Conservation (phyloP, 2,888 invertebrate genomes). For the Siphlonurus alternatus region DNA sequence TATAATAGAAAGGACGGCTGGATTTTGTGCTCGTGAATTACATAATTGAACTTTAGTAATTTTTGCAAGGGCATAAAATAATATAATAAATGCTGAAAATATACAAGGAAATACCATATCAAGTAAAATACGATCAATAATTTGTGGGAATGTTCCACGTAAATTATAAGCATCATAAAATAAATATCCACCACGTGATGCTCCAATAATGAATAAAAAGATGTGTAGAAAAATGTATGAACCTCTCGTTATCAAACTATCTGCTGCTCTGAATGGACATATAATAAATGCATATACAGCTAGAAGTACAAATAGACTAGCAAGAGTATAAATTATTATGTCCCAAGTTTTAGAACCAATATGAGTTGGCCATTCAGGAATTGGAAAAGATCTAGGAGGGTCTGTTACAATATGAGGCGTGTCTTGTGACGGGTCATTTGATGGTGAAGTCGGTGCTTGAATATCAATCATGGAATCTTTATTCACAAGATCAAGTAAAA, state of each 20-base stretch:
- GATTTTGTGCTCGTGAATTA: neutral
- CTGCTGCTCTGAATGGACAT: neutral
- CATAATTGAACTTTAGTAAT: neutral
- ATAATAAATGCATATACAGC: neutral
- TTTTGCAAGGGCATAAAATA: neutral
- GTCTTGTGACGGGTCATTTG: neutral
- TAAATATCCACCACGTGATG: neutral
- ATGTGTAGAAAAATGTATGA: neutral
- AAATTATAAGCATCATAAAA: neutral
- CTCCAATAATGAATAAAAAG: neutral
- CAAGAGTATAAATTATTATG: neutral
- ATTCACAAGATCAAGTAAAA: constrained; percentile 1
- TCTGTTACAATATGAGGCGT: neutral
- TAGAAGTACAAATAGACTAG: neutral
- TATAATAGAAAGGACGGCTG: neutral
- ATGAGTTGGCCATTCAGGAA: neutral
- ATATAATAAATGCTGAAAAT: neutral
- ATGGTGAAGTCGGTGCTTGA: neutral
- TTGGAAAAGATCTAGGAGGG: neutral
- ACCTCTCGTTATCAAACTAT: neutral
- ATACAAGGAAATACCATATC: neutral
- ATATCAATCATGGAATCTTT: constrained; percentile 1
- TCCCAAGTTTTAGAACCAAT: neutral
- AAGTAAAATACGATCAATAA: neutral
- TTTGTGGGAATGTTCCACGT: neutral